A percentile compares a stretch with the other conserved stretches of the same genome.
Evolutionary conservation across 2,113 vertebrate species (phyloP).

Genomic region (Cynopterus brachyotis): DNA sequence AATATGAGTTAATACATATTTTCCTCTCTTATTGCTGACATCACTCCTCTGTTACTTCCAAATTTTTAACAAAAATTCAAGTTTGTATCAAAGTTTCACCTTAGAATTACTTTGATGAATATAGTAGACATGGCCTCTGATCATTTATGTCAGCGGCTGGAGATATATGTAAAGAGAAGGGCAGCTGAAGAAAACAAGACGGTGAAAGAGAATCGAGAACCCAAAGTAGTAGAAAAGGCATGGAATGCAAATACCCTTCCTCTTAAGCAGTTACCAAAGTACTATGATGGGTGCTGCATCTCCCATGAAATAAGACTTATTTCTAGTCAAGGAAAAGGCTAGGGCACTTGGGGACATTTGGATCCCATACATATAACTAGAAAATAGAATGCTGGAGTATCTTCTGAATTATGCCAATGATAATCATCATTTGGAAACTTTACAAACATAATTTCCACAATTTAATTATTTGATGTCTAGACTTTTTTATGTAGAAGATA

Average conservation of each 20-base stretch:
- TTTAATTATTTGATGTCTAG: background rate
- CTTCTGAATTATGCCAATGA: background rate
- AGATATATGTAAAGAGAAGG: background rate
- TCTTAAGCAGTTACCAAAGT: background rate
- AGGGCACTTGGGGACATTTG: background rate
- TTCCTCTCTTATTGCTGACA: background rate
- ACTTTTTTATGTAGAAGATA: background rate
- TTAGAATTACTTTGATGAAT: background rate
- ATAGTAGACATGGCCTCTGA: background rate
- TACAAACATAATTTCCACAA: background rate
- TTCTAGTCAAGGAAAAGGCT: background rate
- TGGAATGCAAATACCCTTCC: background rate
- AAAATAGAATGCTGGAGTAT: background rate
- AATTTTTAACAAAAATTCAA: background rate
- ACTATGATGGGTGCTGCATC: background rate
- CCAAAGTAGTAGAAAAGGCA: background rate
- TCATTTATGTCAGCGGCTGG: background rate
- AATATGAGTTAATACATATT: background rate
- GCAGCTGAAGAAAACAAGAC: background rate
- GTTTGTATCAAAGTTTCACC: background rate
- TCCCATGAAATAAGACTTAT: background rate
- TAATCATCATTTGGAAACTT: background rate
- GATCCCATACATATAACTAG: background rate
- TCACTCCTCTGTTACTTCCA: background rate
- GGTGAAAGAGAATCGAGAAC: background rate